Evolutionary conservation across 2,113 vertebrate genomes (phyloP), one percentile per base, ranked within the genome.

Genomic region (Nyctibius bracteatus): DNA sequence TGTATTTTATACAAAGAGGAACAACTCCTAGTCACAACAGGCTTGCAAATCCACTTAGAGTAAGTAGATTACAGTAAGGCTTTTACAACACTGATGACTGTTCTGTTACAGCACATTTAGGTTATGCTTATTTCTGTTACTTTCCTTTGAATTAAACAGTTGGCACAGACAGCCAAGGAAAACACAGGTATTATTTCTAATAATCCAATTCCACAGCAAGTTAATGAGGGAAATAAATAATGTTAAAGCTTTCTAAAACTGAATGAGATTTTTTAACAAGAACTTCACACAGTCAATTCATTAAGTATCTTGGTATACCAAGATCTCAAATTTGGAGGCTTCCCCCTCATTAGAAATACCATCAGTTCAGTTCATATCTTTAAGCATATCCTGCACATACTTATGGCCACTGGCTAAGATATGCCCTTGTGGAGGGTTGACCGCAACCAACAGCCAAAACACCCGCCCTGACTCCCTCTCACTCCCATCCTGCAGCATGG

Each of bases 1-100:
- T 47, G 41, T 46, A 17, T 16, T 14, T 33, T 67, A 63, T 9
- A 55, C 55, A 41, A 75, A 79, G 47, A 92, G 44, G 39, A 74
- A 66, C 51, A 81, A 80, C 72, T 71, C 33, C 28, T 43, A 81
- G 47, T 65, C 73, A 81, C 49, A 85, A 63, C 12, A 85, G 37
- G 47, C 74, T 75, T 68, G 57, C 19, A 94, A 94, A 92, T 95
- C 74, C 79, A 92, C 52, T 94, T 81, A 77, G 11, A 41, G 5
- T 79, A 83, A 95, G 83, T 88, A 80, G 86, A 90, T 95, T 92
- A 90, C 52, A 80, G 63, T 5, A 22, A 92, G 54, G 67, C 43
- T 88, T 95, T 88, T 73, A 33, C 21, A 88, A 39, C 67, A 73
- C 14, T 4, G 7, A 0, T 77, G 58, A 30, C 58, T 86, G 35